Evolutionary conservation across 2,888 invertebrate species (phyloP).

Genomic region (Cryptops parisi): DNA sequence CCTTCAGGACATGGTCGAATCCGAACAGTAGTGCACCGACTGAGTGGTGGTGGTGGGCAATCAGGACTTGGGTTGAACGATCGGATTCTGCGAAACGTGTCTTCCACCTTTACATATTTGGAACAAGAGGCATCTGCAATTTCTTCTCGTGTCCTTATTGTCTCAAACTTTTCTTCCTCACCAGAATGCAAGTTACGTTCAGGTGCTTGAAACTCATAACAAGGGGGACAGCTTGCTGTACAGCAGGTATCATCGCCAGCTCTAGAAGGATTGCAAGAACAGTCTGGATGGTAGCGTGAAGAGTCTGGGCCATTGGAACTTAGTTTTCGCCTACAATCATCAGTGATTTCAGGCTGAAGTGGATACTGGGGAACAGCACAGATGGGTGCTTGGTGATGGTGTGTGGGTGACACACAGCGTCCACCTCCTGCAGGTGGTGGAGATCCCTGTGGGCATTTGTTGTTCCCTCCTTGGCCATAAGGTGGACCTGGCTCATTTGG

Average conservation of each 20-base stretch:
- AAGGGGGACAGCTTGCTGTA: neutral
- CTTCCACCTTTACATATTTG: constrained; percentile 8
- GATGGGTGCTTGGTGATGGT: constrained; percentile 6
- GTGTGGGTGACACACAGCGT: neutral
- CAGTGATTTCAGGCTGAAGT: constrained; percentile 3
- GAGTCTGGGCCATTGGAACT: constrained; percentile 1
- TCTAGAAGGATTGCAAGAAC: neutral
- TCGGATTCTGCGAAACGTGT: constrained; percentile 8
- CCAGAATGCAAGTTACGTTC: constrained; percentile 1
- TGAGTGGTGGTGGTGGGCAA: neutral
- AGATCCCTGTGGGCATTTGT: neutral
- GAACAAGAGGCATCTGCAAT: neutral
- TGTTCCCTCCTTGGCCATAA: too few species aligned
- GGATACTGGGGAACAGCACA: constrained; percentile 1
- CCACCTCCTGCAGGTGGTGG: neutral
- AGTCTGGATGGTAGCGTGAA: neutral
- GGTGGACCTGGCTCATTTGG: neutral
- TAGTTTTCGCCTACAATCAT: neutral
- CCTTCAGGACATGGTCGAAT: constrained; percentile 1
- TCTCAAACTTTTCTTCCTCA: constrained; percentile 6
- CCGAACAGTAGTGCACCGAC: neutral
- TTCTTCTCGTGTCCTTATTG: constrained; percentile 7
- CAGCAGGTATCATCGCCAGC: neutral
- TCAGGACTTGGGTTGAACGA: constrained; percentile 3
- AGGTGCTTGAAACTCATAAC: neutral